A percentile compares a stretch with the other conserved stretches of the same genome.
phyloP scores from a whole-genome alignment of 2,113 vertebrate species.

The Malaclemys terrapin region DNA sequence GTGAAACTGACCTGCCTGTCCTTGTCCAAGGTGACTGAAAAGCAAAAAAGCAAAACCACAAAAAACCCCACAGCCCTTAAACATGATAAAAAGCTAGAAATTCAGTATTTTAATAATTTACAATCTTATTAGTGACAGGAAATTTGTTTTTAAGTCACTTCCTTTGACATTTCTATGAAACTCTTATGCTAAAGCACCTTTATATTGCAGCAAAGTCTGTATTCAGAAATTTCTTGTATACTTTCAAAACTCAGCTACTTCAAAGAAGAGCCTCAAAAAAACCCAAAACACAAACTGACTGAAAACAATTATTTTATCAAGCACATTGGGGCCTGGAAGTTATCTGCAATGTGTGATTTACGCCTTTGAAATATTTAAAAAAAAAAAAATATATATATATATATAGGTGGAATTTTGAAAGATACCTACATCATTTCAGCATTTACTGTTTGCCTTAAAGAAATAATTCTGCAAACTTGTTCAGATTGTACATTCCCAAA shows the following conservation, averaged over 20 bases:
- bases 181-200: background rate
- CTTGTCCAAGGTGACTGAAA: conserved; percentile 6
- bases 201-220: background rate
- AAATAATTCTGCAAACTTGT: background rate
- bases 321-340: background rate
- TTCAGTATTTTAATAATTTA: background rate
- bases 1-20: background rate
- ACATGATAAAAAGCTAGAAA: background rate
- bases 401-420: background rate
- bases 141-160: background rate
- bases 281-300: background rate
- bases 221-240: background rate
- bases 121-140: background rate
- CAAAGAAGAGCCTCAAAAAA: background rate
- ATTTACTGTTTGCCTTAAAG: background rate
- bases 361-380: background rate
- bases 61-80: background rate
- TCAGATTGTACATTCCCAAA: background rate
- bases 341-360: background rate
- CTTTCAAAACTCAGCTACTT: background rate
- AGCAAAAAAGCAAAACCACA: background rate
- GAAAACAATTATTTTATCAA: background rate
- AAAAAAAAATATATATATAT: background rate
- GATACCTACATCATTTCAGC: no score
- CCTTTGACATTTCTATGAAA: background rate